Conservation (phyloP, 2,797 vertebrate species). For the Saxicola maurus region DNA sequence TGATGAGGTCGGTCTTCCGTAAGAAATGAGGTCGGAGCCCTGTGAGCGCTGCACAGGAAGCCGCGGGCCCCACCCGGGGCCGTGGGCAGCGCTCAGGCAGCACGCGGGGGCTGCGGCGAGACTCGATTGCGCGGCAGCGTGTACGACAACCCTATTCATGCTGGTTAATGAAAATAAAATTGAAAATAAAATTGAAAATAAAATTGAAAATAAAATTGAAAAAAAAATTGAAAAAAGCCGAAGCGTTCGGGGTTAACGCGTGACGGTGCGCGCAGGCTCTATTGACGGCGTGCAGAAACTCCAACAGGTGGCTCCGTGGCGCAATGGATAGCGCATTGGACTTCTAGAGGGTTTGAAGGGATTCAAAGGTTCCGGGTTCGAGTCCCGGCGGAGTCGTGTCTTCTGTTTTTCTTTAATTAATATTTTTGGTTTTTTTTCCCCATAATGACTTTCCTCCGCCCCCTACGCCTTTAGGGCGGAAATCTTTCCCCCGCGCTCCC, state of each 20-base stretch:
- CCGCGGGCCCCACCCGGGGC: fast-evolving
- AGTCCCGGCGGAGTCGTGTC: slow-evolving; percentile 82
- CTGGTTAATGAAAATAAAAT: fast-evolving
- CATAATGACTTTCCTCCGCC: fast-evolving
- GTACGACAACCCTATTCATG: fast-evolving
- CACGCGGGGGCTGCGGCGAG: fast-evolving
- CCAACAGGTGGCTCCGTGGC: slow-evolving; percentile 98
- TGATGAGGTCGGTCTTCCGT: too few relatives aligned
- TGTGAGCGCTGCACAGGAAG: fast-evolving
- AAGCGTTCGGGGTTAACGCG: fast-evolving
- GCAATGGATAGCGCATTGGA: slow-evolving; percentile 99
- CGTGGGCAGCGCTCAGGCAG: neutral
- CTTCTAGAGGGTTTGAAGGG: slow-evolving; percentile 82
- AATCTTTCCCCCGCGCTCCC: fast-evolving
- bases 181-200: fast-evolving
- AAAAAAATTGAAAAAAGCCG: fast-evolving
- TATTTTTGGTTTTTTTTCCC: too few relatives aligned
- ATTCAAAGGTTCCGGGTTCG: slow-evolving; percentile 90
- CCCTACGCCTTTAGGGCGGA: neutral
- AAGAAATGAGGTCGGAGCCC: fast-evolving
- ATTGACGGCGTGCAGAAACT: fast-evolving
- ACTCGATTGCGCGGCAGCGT: fast-evolving
- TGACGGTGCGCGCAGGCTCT: slow-evolving; percentile 10
- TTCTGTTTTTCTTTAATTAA: neutral
- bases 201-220: too few relatives aligned